phyloP scores from a whole-genome alignment of 1,140 invertebrate species.

The Cotesia vestalis region DNA sequence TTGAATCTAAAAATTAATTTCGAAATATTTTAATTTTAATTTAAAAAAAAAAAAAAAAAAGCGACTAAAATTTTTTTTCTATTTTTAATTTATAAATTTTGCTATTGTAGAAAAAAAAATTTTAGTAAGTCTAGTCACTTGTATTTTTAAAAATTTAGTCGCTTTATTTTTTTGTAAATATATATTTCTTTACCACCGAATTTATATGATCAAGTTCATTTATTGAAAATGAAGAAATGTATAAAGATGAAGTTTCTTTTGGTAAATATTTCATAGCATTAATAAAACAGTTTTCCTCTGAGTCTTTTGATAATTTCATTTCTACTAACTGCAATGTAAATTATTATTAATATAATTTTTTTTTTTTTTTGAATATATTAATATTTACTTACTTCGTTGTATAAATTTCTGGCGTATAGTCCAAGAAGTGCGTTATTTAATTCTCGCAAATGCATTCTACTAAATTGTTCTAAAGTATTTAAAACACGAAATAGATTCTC shows the following conservation, averaged over 20 bases:
- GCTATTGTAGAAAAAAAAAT: too few relatives aligned
- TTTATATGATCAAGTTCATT: conserved; percentile 44
- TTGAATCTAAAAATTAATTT: conserved; percentile 36
- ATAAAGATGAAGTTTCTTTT: conserved; percentile 49
- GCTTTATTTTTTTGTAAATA: not conserved
- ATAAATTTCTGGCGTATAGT: conserved; percentile 47
- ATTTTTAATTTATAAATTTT: too few relatives aligned
- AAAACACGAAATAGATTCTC: conserved; percentile 36
- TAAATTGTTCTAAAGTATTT: conserved; percentile 32
- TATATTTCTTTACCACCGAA: conserved; percentile 35
- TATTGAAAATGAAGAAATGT: conserved; percentile 47
- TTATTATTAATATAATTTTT: conserved; percentile 13
- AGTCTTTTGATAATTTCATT: conserved; percentile 26
- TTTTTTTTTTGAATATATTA: not conserved
- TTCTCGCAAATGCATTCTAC: not conserved
- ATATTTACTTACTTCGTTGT: conserved; percentile 45
- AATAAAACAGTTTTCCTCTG: conserved; percentile 46
- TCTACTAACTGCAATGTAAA: conserved; percentile 40
- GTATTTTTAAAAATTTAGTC: too few relatives aligned
- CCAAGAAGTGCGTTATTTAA: conserved; percentile 49
- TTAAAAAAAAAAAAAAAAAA: too few relatives aligned
- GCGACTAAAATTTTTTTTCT: too few relatives aligned
- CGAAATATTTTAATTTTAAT: conserved; percentile 15
- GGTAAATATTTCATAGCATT: conserved; percentile 41
- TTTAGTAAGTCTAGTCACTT: too few relatives aligned